Percentiles rank a stretch among this genome's conserved stretches.
phyloP scores from a whole-genome alignment of 2,113 vertebrate genomes.

The Zosterops borbonicus region DNA sequence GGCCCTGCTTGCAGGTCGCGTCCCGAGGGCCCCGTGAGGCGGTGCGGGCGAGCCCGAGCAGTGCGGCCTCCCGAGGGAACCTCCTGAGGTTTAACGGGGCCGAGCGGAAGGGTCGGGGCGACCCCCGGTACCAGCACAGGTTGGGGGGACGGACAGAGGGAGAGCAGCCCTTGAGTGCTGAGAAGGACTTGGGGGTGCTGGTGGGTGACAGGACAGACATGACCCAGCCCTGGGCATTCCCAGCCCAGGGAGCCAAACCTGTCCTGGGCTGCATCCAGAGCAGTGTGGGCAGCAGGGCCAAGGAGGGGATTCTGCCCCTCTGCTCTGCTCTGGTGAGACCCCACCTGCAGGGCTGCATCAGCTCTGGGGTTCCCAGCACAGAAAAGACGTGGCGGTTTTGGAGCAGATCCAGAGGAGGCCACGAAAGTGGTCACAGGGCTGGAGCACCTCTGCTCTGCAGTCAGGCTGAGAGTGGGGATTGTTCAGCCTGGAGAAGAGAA shows the following conservation, averaged over 20 bases:
- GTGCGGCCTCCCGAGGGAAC: background rate
- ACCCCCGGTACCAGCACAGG: fast-evolving
- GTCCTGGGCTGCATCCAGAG: background rate
- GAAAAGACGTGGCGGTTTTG: background rate
- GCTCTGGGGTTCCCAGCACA: fast-evolving
- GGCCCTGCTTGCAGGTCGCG: background rate
- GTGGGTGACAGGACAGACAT: too few species aligned
- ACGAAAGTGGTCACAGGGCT: background rate
- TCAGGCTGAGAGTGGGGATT: background rate
- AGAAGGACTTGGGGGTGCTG: background rate
- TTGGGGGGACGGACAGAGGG: background rate
- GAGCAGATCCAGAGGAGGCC: background rate
- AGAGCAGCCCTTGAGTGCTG: background rate
- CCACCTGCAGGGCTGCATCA: background rate
- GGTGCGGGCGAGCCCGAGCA: background rate
- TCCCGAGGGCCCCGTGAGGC: background rate
- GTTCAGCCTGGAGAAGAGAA: background rate
- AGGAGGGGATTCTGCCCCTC: background rate
- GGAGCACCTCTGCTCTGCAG: background rate
- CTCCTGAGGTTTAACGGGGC: background rate
- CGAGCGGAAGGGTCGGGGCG: too few species aligned
- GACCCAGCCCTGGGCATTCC: fast-evolving
- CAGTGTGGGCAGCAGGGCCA: fast-evolving
- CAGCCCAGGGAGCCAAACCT: background rate
- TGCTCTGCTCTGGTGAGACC: background rate